Base-by-base conservation (phyloP, 2,797 vertebrate genomes). In the Hybognathus amarus region DNA sequence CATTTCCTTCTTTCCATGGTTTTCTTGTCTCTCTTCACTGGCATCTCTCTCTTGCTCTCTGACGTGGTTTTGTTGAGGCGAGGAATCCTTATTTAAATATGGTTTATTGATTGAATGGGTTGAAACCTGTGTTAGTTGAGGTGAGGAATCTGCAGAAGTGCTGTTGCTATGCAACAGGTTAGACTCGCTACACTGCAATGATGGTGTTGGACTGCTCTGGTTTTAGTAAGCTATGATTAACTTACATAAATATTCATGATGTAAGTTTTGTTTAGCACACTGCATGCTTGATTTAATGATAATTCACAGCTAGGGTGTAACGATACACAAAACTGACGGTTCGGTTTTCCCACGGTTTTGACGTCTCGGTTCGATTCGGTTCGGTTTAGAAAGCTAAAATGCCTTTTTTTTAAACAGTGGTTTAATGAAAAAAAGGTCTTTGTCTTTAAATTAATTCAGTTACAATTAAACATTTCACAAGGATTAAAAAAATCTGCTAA, bases 101-200 rank as follows among this genome's bases (percentile, higher is more conserved):
- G 68, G 67, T 47, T 61, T 71, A 71, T 47, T 61, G 40, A 50
- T 50, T 66, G 40, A 47, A 73, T 47, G 27, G 1, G 54, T 73
- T 50, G n/a, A 63, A 68, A 71, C 68, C 30, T 47, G 27, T 33
- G 42, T 73, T 61, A 61, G 24, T 33, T 36, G 27, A 64, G 50
- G 40, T 50, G 42, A 70, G 40, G 40, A 18, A 73, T 82, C 80
- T 71, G 88, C 81, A 73, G 86, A 87, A 81, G 64, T 89, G 92
- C 90, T 92, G 87, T 94, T 94, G 93, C 94, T 91, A 91, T 88
- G 93, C 93, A 91, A 93, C 93, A 79, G 79, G 88, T 91, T 89
- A 67, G 89, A 20, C 54, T 82, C 24, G 1, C 40, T 38, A 40
- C 56, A n/a, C 20, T 50, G 40, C 69, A 24, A 15, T 30, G 17